Evolutionary conservation across 2,113 vertebrate genomes (phyloP).

Genomic region (Eolophus roseicapilla): DNA sequence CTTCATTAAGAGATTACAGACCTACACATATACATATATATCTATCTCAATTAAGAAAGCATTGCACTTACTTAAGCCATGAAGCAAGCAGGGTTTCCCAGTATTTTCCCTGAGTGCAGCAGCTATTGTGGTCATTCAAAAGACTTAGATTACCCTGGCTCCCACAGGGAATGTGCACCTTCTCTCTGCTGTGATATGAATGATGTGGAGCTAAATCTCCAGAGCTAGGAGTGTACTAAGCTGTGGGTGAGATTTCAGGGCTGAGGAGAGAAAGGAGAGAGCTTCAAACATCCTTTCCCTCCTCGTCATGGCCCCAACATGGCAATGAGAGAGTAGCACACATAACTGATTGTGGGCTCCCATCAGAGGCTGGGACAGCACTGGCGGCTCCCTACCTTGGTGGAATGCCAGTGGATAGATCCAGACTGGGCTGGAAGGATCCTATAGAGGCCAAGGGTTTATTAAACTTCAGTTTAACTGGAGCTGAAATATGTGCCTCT

Average conservation of each 20-base stretch:
- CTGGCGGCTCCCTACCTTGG: neutral
- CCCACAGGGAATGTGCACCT: rapidly evolving
- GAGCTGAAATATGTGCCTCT: constrained; percentile 28
- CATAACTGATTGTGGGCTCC: neutral
- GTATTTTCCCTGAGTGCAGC: neutral
- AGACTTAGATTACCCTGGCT: neutral
- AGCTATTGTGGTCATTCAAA: neutral
- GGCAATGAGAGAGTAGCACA: neutral
- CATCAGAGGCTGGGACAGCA: neutral
- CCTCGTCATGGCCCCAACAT: neutral
- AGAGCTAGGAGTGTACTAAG: neutral
- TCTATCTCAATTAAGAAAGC: neutral
- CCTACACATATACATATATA: neutral
- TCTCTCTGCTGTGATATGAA: neutral
- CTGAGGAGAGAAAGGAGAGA: neutral
- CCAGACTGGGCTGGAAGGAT: neutral
- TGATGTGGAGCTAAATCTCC: neutral
- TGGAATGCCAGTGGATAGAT: neutral
- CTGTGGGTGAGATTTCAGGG: neutral
- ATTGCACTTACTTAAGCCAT: neutral
- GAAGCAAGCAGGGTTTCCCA: neutral
- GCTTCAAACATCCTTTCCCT: neutral
- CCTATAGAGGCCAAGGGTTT: neutral
- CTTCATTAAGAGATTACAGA: neutral
- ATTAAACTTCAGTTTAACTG: constrained; percentile 36